Conservation (phyloP, 2,113 vertebrate genomes). For the Rhabdomys dilectus region DNA sequence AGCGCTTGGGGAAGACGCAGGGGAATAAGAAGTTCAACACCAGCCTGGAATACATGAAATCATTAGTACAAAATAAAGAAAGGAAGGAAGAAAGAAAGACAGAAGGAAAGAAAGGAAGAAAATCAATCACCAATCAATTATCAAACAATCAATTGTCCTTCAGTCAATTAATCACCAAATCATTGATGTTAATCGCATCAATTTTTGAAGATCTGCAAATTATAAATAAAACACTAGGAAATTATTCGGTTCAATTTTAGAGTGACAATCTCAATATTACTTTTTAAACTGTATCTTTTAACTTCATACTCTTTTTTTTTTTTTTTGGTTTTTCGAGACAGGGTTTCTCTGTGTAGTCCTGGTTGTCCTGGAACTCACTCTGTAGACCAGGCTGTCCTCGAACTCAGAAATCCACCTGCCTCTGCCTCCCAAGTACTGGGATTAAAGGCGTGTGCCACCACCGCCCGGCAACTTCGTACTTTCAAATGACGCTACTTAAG, state of each 20-base stretch:
- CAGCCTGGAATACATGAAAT: neutral
- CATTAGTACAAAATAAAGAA: neutral
- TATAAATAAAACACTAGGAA: neutral
- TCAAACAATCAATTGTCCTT: neutral
- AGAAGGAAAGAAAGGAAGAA: too few species aligned
- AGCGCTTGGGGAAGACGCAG: neutral
- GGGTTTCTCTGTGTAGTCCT: too few species aligned
- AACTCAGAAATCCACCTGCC: too few species aligned
- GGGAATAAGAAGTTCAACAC: neutral
- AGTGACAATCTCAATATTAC: neutral
- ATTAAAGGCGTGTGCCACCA: too few species aligned
- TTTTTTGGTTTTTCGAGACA: too few species aligned
- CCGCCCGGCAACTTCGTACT: too few species aligned
- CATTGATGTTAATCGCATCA: neutral
- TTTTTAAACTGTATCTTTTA: neutral
- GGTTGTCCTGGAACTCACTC: too few species aligned
- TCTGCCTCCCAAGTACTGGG: too few species aligned
- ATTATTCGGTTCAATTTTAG: neutral
- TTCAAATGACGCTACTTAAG: neutral
- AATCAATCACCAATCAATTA: neutral
- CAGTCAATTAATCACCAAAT: neutral
- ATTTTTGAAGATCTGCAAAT: neutral
- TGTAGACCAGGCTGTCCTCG: too few species aligned
- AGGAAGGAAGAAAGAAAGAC: too few species aligned
- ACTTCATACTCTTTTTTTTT: too few species aligned